These are phyloP conservation scores for Plodia interpunctella DNA, from an alignment of 1,140 invertebrate genomes.

Conservation along the genomic window DNA sequence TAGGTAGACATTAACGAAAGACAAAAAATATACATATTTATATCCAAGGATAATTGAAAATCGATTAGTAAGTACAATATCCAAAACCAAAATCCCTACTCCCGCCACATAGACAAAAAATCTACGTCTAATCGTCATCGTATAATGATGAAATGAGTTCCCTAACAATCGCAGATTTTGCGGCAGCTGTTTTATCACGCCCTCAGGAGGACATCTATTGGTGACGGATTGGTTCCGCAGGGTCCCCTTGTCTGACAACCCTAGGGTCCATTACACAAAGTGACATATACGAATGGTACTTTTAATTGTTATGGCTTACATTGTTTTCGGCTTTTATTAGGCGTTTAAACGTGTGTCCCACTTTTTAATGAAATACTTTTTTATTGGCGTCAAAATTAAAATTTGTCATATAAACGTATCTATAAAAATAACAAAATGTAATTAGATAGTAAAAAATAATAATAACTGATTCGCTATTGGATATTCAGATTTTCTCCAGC, in stretches of 20 bases:
- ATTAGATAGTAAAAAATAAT: too few species aligned
- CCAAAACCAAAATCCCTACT: conserved; percentile 35
- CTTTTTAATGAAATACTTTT: too few species aligned
- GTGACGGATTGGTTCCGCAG: conserved; percentile 58
- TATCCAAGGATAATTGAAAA: background rate
- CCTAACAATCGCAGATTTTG: conserved; percentile 68
- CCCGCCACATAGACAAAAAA: too few species aligned
- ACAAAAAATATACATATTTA: too few species aligned
- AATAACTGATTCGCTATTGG: too few species aligned
- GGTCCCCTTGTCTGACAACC: conserved; percentile 53
- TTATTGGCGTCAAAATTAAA: too few species aligned
- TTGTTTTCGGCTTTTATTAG: background rate
- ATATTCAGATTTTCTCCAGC: too few species aligned
- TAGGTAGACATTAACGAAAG: too few species aligned
- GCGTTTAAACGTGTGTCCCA: too few species aligned
- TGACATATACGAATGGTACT: conserved; percentile 14
- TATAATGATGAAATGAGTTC: conserved; percentile 66
- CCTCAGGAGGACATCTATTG: conserved; percentile 31
- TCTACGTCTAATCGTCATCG: conserved; percentile 33
- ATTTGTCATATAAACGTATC: too few species aligned
- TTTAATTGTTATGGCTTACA: background rate
- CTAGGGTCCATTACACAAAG: conserved; percentile 37
- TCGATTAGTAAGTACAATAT: conserved; percentile 41
- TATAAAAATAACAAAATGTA: too few species aligned
- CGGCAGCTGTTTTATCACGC: conserved; percentile 49